A percentile compares a stretch with the other conserved stretches of the same genome.
Conservation (phyloP, 2,113 vertebrate genomes). For the Sakesphorus luctuosus region DNA sequence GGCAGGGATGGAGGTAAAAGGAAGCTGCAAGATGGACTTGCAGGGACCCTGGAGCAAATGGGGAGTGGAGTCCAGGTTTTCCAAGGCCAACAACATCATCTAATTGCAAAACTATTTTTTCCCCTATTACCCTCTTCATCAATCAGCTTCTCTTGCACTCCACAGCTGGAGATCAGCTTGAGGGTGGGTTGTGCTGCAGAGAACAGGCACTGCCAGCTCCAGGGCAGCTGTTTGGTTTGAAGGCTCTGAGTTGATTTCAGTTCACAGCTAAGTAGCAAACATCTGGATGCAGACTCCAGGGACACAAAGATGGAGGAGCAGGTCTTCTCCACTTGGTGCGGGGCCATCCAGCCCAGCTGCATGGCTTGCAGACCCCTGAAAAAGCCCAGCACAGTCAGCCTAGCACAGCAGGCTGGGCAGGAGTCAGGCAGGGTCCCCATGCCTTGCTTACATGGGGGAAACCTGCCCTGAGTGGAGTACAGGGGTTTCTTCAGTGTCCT, state of each 20-base stretch:
- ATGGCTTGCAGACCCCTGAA: not conserved
- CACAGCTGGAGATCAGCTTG: not conserved
- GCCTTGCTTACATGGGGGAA: rapidly evolving
- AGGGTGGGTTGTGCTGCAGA: not conserved
- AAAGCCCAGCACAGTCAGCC: not conserved
- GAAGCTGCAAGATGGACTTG: not conserved
- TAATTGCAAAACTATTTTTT: conserved; percentile 1
- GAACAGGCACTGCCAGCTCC: not conserved
- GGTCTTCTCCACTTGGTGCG: not conserved
- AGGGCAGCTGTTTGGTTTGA: conserved; percentile 11
- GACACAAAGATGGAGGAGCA: not conserved
- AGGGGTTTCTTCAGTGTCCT: not conserved
- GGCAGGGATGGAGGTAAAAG: not conserved
- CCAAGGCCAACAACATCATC: not conserved
- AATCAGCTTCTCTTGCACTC: not conserved
- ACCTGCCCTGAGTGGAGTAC: not conserved
- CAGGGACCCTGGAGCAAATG: not conserved
- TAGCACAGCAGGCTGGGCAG: not conserved
- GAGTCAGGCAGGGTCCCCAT: not conserved
- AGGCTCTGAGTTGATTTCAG: not conserved
- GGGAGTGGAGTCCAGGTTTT: conserved; percentile 12
- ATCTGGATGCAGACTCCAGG: conserved; percentile 20
- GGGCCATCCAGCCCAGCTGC: not conserved
- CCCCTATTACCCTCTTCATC: not conserved
- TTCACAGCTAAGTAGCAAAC: not conserved